phyloP scores from a whole-genome alignment of 2,888 invertebrate genomes.

The Cotesia congregata region DNA sequence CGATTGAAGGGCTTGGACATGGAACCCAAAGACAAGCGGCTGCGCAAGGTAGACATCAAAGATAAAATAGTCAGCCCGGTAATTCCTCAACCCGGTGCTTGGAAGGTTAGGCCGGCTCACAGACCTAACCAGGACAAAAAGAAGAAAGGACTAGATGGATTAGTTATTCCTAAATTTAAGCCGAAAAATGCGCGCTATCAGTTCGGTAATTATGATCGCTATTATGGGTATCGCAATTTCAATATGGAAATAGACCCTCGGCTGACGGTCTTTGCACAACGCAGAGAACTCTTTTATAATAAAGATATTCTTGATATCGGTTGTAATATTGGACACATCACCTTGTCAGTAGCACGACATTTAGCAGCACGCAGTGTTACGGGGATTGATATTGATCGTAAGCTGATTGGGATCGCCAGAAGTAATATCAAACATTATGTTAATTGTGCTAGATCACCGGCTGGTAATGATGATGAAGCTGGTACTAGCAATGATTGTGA shows the following conservation, averaged over 20 bases:
- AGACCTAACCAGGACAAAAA: slow-evolving; percentile 70
- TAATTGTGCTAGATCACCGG: slow-evolving; percentile 70
- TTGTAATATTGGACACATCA: slow-evolving; percentile 97
- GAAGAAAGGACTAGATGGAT: slow-evolving; percentile 64
- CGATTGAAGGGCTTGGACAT: slow-evolving; percentile 65
- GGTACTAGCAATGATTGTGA: slow-evolving; percentile 56
- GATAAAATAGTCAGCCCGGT: slow-evolving; percentile 95
- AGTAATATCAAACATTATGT: slow-evolving; percentile 82
- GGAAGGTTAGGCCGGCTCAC: slow-evolving; percentile 76
- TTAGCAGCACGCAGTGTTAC: slow-evolving; percentile 87
- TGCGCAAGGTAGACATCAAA: slow-evolving; percentile 79
- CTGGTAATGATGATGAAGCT: slow-evolving; percentile 58
- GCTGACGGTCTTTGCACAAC: slow-evolving; percentile 83
- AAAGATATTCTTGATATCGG: slow-evolving; percentile 97
- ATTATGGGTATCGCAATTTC: slow-evolving; percentile 94
- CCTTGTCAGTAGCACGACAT: slow-evolving; percentile 89
- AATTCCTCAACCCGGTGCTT: slow-evolving; percentile 89
- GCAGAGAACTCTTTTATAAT: slow-evolving; percentile 86
- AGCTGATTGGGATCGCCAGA: slow-evolving; percentile 83
- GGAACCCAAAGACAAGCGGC: slow-evolving; percentile 61
- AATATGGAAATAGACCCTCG: slow-evolving; percentile 87
- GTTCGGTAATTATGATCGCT: slow-evolving; percentile 97
- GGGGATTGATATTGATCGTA: slow-evolving; percentile 95
- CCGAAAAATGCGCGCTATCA: slow-evolving; percentile 86
- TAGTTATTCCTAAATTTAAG: slow-evolving; percentile 76